A percentile compares a stretch with the other conserved stretches of the same genome.
phyloP scores from a whole-genome alignment of 1,140 invertebrate species.

The Trypoxylus dichotomus region DNA sequence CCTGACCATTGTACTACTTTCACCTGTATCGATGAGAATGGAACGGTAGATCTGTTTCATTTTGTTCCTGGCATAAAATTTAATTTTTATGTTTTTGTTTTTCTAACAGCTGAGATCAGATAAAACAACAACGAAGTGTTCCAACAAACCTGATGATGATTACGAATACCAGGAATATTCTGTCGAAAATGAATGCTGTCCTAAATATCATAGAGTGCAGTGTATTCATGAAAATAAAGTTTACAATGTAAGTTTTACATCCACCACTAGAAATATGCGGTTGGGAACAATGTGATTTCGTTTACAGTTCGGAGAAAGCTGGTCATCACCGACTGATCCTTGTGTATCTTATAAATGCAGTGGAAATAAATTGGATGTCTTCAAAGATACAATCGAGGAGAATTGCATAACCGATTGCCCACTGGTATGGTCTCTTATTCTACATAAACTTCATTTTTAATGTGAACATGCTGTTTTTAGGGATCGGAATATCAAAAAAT shows the following conservation, averaged over 20 bases:
- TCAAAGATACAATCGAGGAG: not conserved
- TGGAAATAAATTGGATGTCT: not conserved
- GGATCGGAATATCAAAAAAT: not conserved
- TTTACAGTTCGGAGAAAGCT: slow-evolving; percentile 56
- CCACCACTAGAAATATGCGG: not conserved
- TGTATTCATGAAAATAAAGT: slow-evolving; percentile 52
- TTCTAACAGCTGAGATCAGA: slow-evolving; percentile 43
- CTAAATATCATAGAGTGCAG: slow-evolving; percentile 41
- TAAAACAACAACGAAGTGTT: slow-evolving; percentile 40
- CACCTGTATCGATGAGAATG: slow-evolving; percentile 58
- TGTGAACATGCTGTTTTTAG: not conserved
- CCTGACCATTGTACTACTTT: slow-evolving; percentile 63
- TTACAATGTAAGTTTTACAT: slow-evolving; percentile 48
- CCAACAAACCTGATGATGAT: slow-evolving; percentile 39
- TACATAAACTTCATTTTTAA: not conserved
- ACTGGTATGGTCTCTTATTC: not conserved
- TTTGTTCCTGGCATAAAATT: not conserved
- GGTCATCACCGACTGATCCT: slow-evolving; percentile 52
- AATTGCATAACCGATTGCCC: not conserved
- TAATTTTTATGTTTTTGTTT: not conserved
- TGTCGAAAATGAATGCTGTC: slow-evolving; percentile 49
- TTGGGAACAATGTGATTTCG: slow-evolving; percentile 45
- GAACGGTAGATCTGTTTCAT: slow-evolving; percentile 54
- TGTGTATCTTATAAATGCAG: not conserved
- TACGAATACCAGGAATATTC: slow-evolving; percentile 43